A percentile compares a stretch with the other conserved stretches of the same genome.
phyloP scores from a whole-genome alignment of 2,888 invertebrate genomes.

The Pollenia angustigena region DNA sequence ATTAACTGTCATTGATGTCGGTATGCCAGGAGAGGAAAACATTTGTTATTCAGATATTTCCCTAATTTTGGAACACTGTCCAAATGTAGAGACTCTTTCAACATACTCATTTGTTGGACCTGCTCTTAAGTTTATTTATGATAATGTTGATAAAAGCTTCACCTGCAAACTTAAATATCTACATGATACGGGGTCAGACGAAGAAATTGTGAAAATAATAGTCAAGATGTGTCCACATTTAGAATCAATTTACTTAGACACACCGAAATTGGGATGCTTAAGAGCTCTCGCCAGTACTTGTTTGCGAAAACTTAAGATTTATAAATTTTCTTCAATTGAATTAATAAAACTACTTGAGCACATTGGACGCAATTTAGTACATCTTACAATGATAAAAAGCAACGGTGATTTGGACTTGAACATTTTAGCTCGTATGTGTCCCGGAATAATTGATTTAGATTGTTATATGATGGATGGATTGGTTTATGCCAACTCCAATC shows the following conservation, averaged over 20 bases:
- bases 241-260: constrained; percentile 88
- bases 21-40: constrained; percentile 89
- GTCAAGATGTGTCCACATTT: constrained; percentile 87
- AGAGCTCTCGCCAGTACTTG: constrained; percentile 77
- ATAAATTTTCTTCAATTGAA: constrained; percentile 87
- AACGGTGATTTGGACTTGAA: constrained; percentile 86
- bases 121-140: constrained; percentile 86
- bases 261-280: constrained; percentile 85
- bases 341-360: constrained; percentile 86
- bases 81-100: constrained; percentile 87
- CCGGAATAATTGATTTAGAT: constrained; percentile 87
- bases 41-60: constrained; percentile 88
- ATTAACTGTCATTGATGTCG: constrained; percentile 88
- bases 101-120: constrained; percentile 89
- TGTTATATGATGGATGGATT: constrained; percentile 88
- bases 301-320: constrained; percentile 87
- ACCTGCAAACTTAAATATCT: constrained; percentile 88
- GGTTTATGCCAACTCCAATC: constrained; percentile 84
- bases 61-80: constrained; percentile 87
- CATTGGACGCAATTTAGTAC: constrained; percentile 85
- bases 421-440: constrained; percentile 86
- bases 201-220: constrained; percentile 86
- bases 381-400: constrained; percentile 86
- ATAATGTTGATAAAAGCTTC: constrained; percentile 85
- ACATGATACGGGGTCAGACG: constrained; percentile 87